A percentile compares a stretch with the other conserved stretches of the same genome.
Conservation (phyloP, 1,140 invertebrate genomes). For the Drosophila pandora region DNA sequence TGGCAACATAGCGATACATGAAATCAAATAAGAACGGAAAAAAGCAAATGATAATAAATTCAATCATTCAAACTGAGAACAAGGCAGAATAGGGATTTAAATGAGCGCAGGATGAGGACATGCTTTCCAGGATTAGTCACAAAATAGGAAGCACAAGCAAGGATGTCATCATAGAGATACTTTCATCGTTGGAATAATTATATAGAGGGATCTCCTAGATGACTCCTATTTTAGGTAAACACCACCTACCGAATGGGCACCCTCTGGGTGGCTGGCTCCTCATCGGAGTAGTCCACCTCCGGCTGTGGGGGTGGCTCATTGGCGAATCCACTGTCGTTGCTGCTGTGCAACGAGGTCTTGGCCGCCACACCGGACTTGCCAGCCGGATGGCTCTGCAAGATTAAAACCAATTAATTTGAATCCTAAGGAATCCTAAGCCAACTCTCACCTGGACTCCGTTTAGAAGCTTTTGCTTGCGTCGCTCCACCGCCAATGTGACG, state of each 20-base stretch:
- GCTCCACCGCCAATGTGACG: slow-evolving; percentile 68
- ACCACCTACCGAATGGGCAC: slow-evolving; percentile 89
- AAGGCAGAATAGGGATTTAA: not conserved
- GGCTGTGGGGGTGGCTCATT: slow-evolving; percentile 93
- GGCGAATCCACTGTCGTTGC: slow-evolving; percentile 95
- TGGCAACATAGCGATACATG: slow-evolving; percentile 66
- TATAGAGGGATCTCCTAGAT: not conserved
- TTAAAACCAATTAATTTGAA: not conserved
- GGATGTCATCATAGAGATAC: not conserved
- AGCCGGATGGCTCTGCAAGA: slow-evolving; percentile 49
- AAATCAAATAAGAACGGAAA: slow-evolving; percentile 63
- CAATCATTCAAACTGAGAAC: slow-evolving; percentile 15
- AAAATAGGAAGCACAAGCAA: slow-evolving; percentile 2
- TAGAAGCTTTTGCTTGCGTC: slow-evolving; percentile 77
- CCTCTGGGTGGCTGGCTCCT: slow-evolving; percentile 88
- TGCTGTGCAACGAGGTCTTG: slow-evolving; percentile 93
- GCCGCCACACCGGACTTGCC: slow-evolving; percentile 84
- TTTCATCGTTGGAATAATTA: not conserved
- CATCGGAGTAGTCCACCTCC: slow-evolving; percentile 95
- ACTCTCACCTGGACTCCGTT: slow-evolving; percentile 64
- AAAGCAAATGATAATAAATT: slow-evolving; percentile 56
- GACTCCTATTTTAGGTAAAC: slow-evolving; percentile 87
- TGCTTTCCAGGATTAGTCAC: slow-evolving; percentile 38
- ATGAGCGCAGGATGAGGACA: not conserved
- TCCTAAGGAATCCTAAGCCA: not conserved